phyloP scores from a whole-genome alignment of 2,888 invertebrate genomes.

The Tanypteryx hageni region DNA sequence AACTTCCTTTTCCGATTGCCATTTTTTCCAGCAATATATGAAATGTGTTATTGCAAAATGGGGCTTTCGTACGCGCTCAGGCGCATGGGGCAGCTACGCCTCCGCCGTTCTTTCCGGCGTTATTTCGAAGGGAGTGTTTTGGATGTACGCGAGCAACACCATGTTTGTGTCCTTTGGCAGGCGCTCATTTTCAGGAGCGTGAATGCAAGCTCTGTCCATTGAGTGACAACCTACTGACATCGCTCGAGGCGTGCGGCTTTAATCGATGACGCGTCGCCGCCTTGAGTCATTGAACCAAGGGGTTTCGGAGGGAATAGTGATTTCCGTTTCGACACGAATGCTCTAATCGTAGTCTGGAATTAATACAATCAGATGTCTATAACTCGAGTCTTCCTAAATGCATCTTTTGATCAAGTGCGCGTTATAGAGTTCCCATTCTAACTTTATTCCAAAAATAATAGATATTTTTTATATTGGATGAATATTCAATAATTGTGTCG shows the following conservation, averaged over 20 bases:
- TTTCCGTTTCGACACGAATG: too few species aligned
- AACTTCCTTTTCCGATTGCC: too few species aligned
- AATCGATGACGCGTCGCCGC: neutral
- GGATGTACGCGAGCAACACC: slow-evolving; percentile 6
- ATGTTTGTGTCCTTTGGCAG: slow-evolving; percentile 30
- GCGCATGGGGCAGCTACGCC: neutral
- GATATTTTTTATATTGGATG: too few species aligned
- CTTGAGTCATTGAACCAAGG: neutral
- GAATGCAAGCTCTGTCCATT: neutral
- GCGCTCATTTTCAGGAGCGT: neutral
- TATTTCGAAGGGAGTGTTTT: neutral
- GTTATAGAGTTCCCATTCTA: too few species aligned
- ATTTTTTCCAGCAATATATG: too few species aligned
- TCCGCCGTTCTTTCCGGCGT: neutral
- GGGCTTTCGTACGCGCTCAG: neutral
- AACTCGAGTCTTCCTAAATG: too few species aligned
- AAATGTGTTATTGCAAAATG: neutral
- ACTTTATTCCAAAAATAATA: too few species aligned
- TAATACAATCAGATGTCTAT: too few species aligned
- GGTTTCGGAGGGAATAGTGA: too few species aligned
- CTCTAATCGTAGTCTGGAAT: too few species aligned
- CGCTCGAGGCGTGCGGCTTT: neutral
- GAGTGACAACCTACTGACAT: slow-evolving; percentile 23
- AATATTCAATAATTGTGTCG: too few species aligned
- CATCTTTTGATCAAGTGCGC: too few species aligned